Conservation (phyloP, 2,113 vertebrate species). For the Leptobrachium ailaonicum region DNA sequence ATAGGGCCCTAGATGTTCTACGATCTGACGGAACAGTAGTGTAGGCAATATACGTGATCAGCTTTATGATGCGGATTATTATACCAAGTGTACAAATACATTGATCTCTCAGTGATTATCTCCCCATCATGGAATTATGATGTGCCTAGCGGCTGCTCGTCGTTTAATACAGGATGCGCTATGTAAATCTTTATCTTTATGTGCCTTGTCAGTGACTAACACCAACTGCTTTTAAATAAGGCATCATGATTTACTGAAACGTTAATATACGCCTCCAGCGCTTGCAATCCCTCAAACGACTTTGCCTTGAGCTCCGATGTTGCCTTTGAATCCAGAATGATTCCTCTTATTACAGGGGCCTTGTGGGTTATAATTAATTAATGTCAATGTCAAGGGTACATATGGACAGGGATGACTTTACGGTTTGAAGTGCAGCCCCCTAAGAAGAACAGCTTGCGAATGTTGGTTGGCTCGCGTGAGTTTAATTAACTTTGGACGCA, state of each 20-base stretch:
- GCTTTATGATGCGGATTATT: too few species aligned
- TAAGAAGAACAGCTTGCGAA: conserved; percentile 16
- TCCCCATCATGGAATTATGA: too few species aligned
- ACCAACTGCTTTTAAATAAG: background rate
- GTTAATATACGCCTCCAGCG: background rate
- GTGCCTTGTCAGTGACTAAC: background rate
- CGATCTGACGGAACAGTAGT: too few species aligned
- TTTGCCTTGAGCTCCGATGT: background rate
- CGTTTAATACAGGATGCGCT: background rate
- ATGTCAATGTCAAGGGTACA: conserved; percentile 20
- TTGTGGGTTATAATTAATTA: conserved; percentile 11
- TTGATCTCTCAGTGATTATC: too few species aligned
- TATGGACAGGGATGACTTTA: conserved; percentile 31
- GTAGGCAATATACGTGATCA: too few species aligned
- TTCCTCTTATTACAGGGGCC: conserved; percentile 38
- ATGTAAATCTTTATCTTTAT: background rate
- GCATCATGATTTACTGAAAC: background rate
- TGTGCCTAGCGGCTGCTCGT: too few species aligned
- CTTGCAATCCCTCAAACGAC: background rate
- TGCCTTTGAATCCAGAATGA: conserved; percentile 7
- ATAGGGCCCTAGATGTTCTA: too few species aligned
- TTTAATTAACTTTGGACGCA: conserved; percentile 35
- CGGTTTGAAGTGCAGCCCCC: conserved; percentile 21
- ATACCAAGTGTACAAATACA: too few species aligned
- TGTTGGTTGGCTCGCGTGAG: background rate